Base-by-base conservation (phyloP, 2,113 vertebrate genomes). In the Pyrgilauda ruficollis region DNA sequence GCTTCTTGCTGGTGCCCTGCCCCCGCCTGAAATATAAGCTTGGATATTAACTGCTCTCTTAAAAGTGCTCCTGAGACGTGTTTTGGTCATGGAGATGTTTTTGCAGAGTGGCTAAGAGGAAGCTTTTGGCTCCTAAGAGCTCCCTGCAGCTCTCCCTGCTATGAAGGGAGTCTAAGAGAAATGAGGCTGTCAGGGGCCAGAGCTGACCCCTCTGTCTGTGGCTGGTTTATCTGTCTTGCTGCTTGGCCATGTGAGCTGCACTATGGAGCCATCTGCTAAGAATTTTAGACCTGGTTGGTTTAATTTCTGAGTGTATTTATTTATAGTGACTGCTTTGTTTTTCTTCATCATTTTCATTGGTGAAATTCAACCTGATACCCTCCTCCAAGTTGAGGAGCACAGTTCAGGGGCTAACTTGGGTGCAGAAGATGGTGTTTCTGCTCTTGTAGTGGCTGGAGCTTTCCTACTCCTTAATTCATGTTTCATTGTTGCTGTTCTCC, bases 11-110 rank as follows among this genome's bases (percentile, higher is more conserved):
- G 50, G 31, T 78, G 61, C 73, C 76, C 53, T 89, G 72, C 66
- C 73, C 64, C 55, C 80, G 93, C 52, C 63, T 86, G 91, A 93
- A 95, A 87, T 55, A 76, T 77, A 61, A 89, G 53, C 68, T 50
- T 86, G 37, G 78, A 41, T 96, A 92, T 94, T 96, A 91, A 95
- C 87, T 93, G 66, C 78, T 91, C 43, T 20, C 10, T 93, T 96
- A 87, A 97, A 88, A 96, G 50, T 30, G 8, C 90, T 92, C 87
- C 75, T 80, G 93, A 89, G 96, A 86, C 23, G 27, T 28, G 39
- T 37, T 91, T 31, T 67, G 95, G 87, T 72, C 49, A 28, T 73
- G 76, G 43, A 87, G 39, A 23, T 63, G 20, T 70, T 87, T 89
- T 85, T 91, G 31, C 37, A 75, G 64, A 53, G 37, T 64, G 75